These are phyloP conservation scores for Tetramorium bicarinatum DNA, from an alignment of 2,888 invertebrate species.

Conservation along the genomic window DNA sequence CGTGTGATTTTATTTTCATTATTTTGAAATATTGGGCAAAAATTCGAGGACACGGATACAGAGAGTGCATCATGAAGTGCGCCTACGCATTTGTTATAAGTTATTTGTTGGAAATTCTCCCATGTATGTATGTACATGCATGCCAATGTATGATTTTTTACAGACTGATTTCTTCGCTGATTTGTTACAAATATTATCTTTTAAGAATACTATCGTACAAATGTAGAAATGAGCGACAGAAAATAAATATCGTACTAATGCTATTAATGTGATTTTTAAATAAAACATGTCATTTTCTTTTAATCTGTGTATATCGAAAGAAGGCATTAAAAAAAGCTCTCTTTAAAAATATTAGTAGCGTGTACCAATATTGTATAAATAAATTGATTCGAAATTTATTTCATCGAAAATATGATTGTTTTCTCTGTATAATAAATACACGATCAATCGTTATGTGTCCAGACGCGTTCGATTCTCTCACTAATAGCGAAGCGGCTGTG, in stretches of 20 bases:
- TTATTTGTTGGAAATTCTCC: not conserved
- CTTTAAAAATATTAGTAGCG: no score
- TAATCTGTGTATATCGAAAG: no score
- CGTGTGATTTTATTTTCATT: conserved; percentile 40
- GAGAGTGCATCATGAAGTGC: no score
- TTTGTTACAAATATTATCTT: not conserved
- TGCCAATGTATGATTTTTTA: not conserved
- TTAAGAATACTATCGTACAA: not conserved
- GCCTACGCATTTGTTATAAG: not conserved
- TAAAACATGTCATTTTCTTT: no score
- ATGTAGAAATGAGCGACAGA: not conserved
- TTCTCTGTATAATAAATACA: not conserved
- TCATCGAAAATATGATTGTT: conserved; percentile 13
- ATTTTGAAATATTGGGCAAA: conserved; percentile 28
- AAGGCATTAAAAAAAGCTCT: no score
- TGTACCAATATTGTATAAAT: no score
- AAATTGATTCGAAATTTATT: not conserved
- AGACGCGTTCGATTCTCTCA: conserved; percentile 5
- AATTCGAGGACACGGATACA: not conserved
- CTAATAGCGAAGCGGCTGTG: conserved; percentile 13
- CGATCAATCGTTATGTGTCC: conserved; percentile 18
- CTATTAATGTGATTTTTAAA: no score
- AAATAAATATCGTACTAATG: not conserved
- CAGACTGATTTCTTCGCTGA: not conserved
- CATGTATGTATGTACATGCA: not conserved